Evolutionary conservation across 2,888 invertebrate genomes (phyloP).

Genomic region (Drosophila paranaensis): DNA sequence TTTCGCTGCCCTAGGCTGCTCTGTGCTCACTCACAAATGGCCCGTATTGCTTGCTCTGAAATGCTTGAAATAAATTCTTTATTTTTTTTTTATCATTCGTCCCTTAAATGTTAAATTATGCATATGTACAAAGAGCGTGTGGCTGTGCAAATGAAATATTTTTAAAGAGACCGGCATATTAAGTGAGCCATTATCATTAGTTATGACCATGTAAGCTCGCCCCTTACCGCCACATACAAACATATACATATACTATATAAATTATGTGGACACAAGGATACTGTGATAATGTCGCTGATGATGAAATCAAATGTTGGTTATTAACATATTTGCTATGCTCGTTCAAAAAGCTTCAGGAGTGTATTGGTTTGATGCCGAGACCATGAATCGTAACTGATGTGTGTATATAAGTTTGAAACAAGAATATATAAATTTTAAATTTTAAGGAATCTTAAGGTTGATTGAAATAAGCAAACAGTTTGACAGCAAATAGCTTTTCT

Average conservation of each 20-base stretch:
- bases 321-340: neutral
- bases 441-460: too few species aligned
- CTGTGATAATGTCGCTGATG: conserved; percentile 38
- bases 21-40: conserved; percentile 15
- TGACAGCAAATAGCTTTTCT: too few species aligned
- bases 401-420: too few species aligned
- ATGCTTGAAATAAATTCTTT: conserved; percentile 43
- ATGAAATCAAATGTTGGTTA: conserved; percentile 36
- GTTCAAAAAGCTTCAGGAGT: neutral
- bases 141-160: conserved; percentile 52
- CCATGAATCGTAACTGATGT: too few species aligned
- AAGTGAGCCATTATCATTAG: conserved; percentile 67
- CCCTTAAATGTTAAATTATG: conserved; percentile 28
- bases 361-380: neutral
- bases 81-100: conserved; percentile 17
- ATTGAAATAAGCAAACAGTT: too few species aligned
- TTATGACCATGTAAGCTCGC: conserved; percentile 41
- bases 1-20: conserved; percentile 20
- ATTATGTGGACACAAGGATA: neutral
- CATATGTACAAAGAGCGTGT: conserved; percentile 25
- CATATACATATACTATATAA: neutral
- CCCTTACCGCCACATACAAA: neutral
- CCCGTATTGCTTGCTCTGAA: conserved; percentile 31
- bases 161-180: conserved; percentile 50
- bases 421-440: too few species aligned